Base-by-base conservation (phyloP, 2,888 invertebrate genomes). In the Leptothorax acervorum region DNA sequence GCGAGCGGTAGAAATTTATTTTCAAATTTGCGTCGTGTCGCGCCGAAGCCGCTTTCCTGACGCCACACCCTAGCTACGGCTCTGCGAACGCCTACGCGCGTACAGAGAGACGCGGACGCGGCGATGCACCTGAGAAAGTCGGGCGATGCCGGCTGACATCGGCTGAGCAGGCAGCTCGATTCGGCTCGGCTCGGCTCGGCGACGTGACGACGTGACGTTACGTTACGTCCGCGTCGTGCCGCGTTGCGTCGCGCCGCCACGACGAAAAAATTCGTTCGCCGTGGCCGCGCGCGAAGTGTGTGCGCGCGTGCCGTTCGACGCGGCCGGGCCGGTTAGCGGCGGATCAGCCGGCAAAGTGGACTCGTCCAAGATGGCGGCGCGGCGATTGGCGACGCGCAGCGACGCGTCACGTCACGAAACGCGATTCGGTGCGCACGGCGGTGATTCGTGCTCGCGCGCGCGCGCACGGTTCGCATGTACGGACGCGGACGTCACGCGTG, bases 311-410 rank as follows among this genome's bases (percentile, higher is more conserved):
- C 85, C 87, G 84, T 85, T 90, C 51, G 35, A 6, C 35, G 6
- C 35, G 6, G 35, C 5, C 35, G 35, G 35, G 35, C 35, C 88
- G 88, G 89, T 90, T 18, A 55, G 51, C n/a, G 18, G 66, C 76
- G 76, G 31, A 68, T 79, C 79, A 35, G 71, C 48, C 71, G 90
- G 90, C 88, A 89, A 91, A 94, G 91, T 94, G 94, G 94, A 94
- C 94, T 94, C 94, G 94, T 94, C 94, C 94, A 94, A 94, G 85
- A 94, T 94, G 94, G 94, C 93, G 86, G 86, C 89, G 82, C 85
- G 87, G 87, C 88, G 90, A 89, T 86, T 85, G 86, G 86, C 83
- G 87, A 86, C 75, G 85, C n/a, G n/a, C n/a, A n/a, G 86, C 83
- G 87, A 86, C 78, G 85, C 45, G 79, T 74, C 45, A 53, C 45